Percentiles rank a stretch among this genome's conserved stretches.
These are phyloP conservation scores for Asbolus verrucosus DNA, from an alignment of 1,140 invertebrate genomes.

Conservation along the genomic window DNA sequence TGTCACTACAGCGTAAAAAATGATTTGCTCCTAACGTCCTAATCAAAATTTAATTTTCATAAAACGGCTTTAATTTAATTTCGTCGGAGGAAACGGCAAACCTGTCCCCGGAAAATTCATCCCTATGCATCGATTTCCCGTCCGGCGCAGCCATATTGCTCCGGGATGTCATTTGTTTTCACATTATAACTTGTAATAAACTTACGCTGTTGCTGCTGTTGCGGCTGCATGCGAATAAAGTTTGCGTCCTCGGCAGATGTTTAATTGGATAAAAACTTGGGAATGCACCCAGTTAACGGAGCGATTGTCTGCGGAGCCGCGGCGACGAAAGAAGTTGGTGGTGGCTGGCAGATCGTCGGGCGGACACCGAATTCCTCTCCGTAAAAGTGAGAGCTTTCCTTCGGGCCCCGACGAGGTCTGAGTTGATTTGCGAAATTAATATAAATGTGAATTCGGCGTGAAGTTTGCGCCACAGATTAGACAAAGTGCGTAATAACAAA, in stretches of 20 bases:
- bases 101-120: constrained; percentile 31
- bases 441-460: background rate
- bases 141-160: constrained; percentile 45
- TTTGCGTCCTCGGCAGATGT: constrained; percentile 13
- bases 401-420: background rate
- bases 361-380: background rate
- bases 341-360: no score
- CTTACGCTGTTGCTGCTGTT: constrained; percentile 42
- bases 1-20: constrained; percentile 20
- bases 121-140: constrained; percentile 48
- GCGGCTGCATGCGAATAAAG: constrained; percentile 26
- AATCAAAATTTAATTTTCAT: constrained; percentile 43
- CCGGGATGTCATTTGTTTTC: constrained; percentile 51
- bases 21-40: constrained; percentile 10
- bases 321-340: no score
- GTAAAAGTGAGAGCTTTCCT: background rate
- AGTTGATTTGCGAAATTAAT: constrained; percentile 5
- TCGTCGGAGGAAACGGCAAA: background rate
- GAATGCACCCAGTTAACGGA: constrained; percentile 1
- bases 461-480: background rate
- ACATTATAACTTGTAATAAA: constrained; percentile 48
- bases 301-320: no score
- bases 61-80: constrained; percentile 41
- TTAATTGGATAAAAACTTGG: constrained; percentile 22
- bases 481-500: constrained; percentile 29